These are phyloP conservation scores for Cerastis leucographa DNA, from an alignment of 2,888 invertebrate genomes.

Conservation along the genomic window DNA sequence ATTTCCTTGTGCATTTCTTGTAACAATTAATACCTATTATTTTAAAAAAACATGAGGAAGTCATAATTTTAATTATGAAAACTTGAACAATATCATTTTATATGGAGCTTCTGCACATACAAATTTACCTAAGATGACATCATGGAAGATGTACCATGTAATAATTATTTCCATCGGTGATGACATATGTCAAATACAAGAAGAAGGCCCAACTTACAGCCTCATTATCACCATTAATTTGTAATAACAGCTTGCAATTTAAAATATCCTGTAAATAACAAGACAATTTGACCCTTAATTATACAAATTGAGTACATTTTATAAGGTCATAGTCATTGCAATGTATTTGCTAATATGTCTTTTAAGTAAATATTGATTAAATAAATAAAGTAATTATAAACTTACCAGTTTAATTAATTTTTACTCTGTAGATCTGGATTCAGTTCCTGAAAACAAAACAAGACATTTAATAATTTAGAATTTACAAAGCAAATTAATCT, in stretches of 20 bases:
- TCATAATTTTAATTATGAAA: not conserved
- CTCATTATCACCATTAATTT: constrained; percentile 34
- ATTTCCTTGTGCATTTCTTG: not conserved
- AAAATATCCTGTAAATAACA: constrained; percentile 32
- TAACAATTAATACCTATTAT: not conserved
- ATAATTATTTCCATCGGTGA: constrained; percentile 23
- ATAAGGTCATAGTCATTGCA: constrained; percentile 3
- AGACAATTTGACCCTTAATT: constrained; percentile 27
- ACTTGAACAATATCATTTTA: not conserved
- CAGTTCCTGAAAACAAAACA: constrained; percentile 49
- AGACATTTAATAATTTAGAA: not conserved
- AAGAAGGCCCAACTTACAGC: not conserved
- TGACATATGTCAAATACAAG: constrained; percentile 17
- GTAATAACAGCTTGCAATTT: constrained; percentile 26
- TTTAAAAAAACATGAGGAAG: not conserved
- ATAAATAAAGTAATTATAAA: constrained; percentile 8
- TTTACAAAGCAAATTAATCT: not conserved
- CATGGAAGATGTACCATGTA: no score
- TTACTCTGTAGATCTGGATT: constrained; percentile 39
- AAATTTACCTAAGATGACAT: no score
- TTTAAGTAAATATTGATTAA: not conserved
- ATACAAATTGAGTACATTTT: not conserved
- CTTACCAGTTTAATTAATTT: constrained; percentile 53
- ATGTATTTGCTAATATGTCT: not conserved
- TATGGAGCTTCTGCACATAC: no score